A percentile compares a stretch with the other conserved stretches of the same genome.
These are phyloP conservation scores for Macquaria australasica DNA, from an alignment of 2,113 vertebrate genomes.

Conservation along the genomic window DNA sequence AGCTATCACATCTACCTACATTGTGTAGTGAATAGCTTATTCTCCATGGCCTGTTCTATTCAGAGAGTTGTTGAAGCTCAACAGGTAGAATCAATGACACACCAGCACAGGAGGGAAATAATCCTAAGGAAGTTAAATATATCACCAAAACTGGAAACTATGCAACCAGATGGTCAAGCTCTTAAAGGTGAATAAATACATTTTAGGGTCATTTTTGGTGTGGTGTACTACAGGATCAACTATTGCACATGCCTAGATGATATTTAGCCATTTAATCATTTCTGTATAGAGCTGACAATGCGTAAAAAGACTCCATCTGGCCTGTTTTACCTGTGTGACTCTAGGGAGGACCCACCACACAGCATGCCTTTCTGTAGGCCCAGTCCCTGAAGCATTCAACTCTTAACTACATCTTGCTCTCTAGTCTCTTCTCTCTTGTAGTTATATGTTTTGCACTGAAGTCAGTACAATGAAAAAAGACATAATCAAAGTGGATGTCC, in stretches of 20 bases:
- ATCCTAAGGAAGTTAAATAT: slow-evolving; percentile 28
- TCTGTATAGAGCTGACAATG: slow-evolving; percentile 19
- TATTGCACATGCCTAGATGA: slow-evolving; percentile 11
- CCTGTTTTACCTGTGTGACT: slow-evolving; percentile 54
- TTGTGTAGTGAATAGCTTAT: slow-evolving; percentile 27
- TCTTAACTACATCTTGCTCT: slow-evolving; percentile 1
- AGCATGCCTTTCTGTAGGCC: slow-evolving; percentile 55
- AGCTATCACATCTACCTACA: slow-evolving; percentile 39
- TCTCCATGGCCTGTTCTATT: slow-evolving; percentile 1
- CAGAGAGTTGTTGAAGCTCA: slow-evolving; percentile 56
- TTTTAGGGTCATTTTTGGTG: slow-evolving; percentile 13
- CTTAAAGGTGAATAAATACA: slow-evolving; percentile 52
- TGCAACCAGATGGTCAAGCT: slow-evolving; percentile 71
- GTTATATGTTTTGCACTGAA: slow-evolving; percentile 8
- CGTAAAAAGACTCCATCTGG: slow-evolving; percentile 61
- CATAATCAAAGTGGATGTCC: slow-evolving; percentile 46
- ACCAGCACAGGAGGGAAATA: slow-evolving; percentile 27
- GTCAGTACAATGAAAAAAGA: background rate
- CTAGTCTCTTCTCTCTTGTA: background rate
- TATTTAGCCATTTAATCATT: slow-evolving; percentile 42
- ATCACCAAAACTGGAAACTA: slow-evolving; percentile 57
- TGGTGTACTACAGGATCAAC: slow-evolving; percentile 14
- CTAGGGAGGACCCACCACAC: slow-evolving; percentile 40
- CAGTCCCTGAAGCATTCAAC: slow-evolving; percentile 15
- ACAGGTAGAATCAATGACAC: slow-evolving; percentile 71